Evolutionary conservation across 2,888 invertebrate species (phyloP).

Genomic region (Zygaena filipendulae): DNA sequence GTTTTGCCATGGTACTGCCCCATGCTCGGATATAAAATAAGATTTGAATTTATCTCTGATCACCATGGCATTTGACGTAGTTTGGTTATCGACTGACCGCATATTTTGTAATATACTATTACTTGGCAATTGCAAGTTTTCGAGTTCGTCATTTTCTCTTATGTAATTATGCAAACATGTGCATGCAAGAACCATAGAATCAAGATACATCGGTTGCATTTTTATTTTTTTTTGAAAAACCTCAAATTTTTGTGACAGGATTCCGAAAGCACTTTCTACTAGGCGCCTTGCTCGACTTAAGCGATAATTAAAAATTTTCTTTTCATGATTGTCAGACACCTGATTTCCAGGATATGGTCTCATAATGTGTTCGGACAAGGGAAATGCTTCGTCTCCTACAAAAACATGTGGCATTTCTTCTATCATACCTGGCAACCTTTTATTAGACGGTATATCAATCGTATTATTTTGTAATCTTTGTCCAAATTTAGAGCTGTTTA

Average conservation of each 20-base stretch:
- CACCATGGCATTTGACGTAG: slow-evolving; percentile 12
- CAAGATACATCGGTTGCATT: slow-evolving; percentile 13
- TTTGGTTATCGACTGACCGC: slow-evolving; percentile 11
- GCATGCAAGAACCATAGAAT: slow-evolving; percentile 14
- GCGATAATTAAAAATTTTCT: slow-evolving; percentile 15
- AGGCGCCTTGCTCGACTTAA: slow-evolving; percentile 14
- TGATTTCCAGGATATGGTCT: too few relatives aligned
- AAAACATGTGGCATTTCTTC: too few relatives aligned
- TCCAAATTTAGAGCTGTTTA: slow-evolving; percentile 14
- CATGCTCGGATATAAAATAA: slow-evolving; percentile 14
- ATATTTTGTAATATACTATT: slow-evolving; percentile 15
- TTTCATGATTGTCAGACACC: slow-evolving; percentile 9
- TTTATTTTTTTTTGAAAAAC: slow-evolving; percentile 13
- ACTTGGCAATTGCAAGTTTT: slow-evolving; percentile 11
- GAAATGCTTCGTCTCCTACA: slow-evolving; percentile 23
- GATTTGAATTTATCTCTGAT: slow-evolving; percentile 14
- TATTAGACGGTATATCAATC: slow-evolving; percentile 19
- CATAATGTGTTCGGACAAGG: too few relatives aligned
- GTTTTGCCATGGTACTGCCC: slow-evolving; percentile 13
- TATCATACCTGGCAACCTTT: too few relatives aligned
- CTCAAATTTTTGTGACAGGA: slow-evolving; percentile 13
- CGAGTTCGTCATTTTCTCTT: slow-evolving; percentile 7
- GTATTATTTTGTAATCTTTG: slow-evolving; percentile 13
- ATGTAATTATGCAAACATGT: slow-evolving; percentile 13
- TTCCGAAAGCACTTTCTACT: slow-evolving; percentile 16